These are phyloP conservation scores for Zoanthus gigantus DNA, from an alignment of 92 coral and sea anemone species.

Conservation along the genomic window DNA sequence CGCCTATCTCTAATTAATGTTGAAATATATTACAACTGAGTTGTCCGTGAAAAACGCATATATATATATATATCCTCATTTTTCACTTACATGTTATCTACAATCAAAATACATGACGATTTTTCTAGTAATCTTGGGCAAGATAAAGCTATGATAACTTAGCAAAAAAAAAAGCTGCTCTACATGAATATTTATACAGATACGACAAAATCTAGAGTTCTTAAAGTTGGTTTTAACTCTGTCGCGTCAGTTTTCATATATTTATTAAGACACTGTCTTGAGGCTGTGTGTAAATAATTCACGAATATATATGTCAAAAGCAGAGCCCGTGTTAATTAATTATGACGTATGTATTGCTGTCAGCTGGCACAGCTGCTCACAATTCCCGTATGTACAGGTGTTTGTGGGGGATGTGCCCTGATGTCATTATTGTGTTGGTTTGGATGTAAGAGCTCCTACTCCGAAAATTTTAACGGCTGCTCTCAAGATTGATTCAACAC, in stretches of 20 bases:
- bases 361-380: constrained; percentile 88
- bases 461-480: constrained; percentile 33
- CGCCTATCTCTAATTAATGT: constrained; percentile 43
- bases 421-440: constrained; percentile 49
- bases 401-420: constrained; percentile 30
- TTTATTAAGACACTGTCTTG: constrained; percentile 74
- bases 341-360: constrained; percentile 79
- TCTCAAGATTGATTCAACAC: constrained; percentile 25
- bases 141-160: constrained; percentile 42
- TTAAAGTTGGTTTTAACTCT: constrained; percentile 10
- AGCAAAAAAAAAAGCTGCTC: not conserved
- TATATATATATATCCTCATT: constrained; percentile 21
- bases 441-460: constrained; percentile 29
- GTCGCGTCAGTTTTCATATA: constrained; percentile 11
- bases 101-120: constrained; percentile 44
- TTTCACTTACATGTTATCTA: constrained; percentile 45
- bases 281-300: constrained; percentile 92
- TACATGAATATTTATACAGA: not conserved
- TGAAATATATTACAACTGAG: constrained; percentile 33
- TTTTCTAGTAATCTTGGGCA: constrained; percentile 12
- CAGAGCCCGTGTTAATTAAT: constrained; percentile 91
- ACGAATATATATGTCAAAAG: constrained; percentile 87
- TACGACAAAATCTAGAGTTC: constrained; percentile 1
- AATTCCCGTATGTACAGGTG: constrained; percentile 95
- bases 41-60: constrained; percentile 28